Evolutionary conservation across 1,140 invertebrate species (phyloP), one percentile per base, ranked within the genome.

Genomic region (Frieseomelitta varia): DNA sequence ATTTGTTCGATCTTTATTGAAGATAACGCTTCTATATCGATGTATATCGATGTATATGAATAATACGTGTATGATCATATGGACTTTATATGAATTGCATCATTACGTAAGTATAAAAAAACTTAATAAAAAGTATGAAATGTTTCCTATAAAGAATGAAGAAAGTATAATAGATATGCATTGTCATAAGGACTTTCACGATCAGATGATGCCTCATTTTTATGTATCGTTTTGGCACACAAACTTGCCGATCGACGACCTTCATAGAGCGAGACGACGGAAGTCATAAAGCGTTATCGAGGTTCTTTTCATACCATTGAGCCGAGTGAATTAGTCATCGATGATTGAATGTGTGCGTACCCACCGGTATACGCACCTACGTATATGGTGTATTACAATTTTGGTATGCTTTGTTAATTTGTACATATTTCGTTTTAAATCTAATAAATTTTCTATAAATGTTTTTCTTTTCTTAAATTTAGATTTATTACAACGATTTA

Each of bases 221-320:
- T n/a, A 56, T 6, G 30, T 30, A 55, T 53, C 67, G 55, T 27
- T 6, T 53, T 15, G 24, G 21, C 51, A 72, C 30, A 65, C 58
- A 21, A 65, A 79, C 17, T 51, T 55, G 30, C 82, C 69, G 79
- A 80, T 53, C 71, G 67, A 80, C 51, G 75, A 81, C 77, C 67
- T 85, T 84, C 73, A 51, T 61, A 65, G 27, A 71, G 34, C 56
- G 61, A 76, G 61, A 77, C 72, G 34, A 47, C 84, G 87, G 85
- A 89, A 87, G 85, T 89, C 81, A 72, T 89, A 87, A 89, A 89
- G 51, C 51, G 71, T 77, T 76, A 58, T 61, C 74, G 68, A 85
- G 80, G 61, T 80, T 80, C 53, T 85, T 81, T 76, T 65, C 56
- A 58, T 79, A 72, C 17, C 84, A 86, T 81, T 86, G 77, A 86